Evolutionary conservation across 2,888 invertebrate genomes (phyloP), one percentile per base, ranked within the genome.

Genomic region (Orthosia cruda): DNA sequence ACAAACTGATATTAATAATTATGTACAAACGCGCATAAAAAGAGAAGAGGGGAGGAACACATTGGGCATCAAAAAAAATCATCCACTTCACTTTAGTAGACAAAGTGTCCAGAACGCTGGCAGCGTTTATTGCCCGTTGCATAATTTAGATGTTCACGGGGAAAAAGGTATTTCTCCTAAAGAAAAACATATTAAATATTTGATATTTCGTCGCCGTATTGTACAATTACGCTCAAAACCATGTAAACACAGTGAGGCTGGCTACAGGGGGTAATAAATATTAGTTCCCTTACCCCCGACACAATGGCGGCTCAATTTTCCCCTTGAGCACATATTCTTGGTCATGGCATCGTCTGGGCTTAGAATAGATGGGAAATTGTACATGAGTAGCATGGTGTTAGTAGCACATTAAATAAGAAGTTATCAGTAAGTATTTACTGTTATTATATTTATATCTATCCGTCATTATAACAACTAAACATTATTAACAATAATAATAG

Each of bases 291-390:
- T 62, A 13, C 49, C 65, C 49, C 50, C 50, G 18, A 73, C 50
- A 76, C 40, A 72, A 79, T 52, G 68, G 68, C 67, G 74, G 50
- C 20, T 58, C 80, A 67, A 83, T 83, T 77, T 80, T 58, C 68
- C 63, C 79, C 72, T 40, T 62, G 84, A 82, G 77, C 58, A 63
- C 81, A 32, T 63, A 64, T 72, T 61, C 61, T 72, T 55, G n/a
- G 45, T 61, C 26, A 62, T 52, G 54, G 74, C 1, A 61, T 50
- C 47, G 45, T 50, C 58, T n/a, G 54, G 18, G 81, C 20, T 74
- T 76, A 62, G 50, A 71, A 80, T 80, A 62, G 50, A 71, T 71
- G 70, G 63, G 20, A 49, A 66, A 59, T 55, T 61, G 23, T 40
- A 70, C 26, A 59, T 12, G 55, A 67, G 32, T 26, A 57, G 12